A percentile compares a stretch with the other conserved stretches of the same genome.
These are phyloP conservation scores for Drosophila fulvimacula DNA, from an alignment of 2,888 invertebrate species.

Conservation along the genomic window DNA sequence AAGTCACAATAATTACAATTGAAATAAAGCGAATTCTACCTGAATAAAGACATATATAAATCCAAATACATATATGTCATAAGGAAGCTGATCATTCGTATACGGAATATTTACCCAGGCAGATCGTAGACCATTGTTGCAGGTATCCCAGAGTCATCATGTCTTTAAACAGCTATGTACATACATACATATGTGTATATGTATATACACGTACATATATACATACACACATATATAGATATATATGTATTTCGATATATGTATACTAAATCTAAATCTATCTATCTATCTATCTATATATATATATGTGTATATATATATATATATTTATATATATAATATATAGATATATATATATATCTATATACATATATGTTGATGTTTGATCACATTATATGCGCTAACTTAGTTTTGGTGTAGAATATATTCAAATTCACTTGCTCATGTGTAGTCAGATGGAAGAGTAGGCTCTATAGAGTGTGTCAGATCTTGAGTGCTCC, in stretches of 20 bases:
- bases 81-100: constrained; percentile 39
- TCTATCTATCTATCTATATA: too few species aligned
- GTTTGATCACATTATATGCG: constrained; percentile 1
- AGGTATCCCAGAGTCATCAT: constrained; percentile 28
- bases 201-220: not conserved
- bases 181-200: constrained; percentile 4
- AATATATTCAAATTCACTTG: not conserved
- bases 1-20: constrained; percentile 39
- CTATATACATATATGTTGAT: not conserved
- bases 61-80: constrained; percentile 12
- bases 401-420: constrained; percentile 21
- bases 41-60: constrained; percentile 1
- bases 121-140: constrained; percentile 36
- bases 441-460: not conserved
- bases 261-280: too few species aligned
- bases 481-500: not conserved
- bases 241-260: not conserved
- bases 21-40: constrained; percentile 23
- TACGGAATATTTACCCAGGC: constrained; percentile 44
- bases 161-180: constrained; percentile 7
- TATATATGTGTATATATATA: not conserved
- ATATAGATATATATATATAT: not conserved
- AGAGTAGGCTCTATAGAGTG: not conserved
- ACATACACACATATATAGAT: not conserved
- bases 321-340: too few species aligned